phyloP scores from a whole-genome alignment of 2,113 vertebrate genomes.

The Protomyctophum bolini region DNA sequence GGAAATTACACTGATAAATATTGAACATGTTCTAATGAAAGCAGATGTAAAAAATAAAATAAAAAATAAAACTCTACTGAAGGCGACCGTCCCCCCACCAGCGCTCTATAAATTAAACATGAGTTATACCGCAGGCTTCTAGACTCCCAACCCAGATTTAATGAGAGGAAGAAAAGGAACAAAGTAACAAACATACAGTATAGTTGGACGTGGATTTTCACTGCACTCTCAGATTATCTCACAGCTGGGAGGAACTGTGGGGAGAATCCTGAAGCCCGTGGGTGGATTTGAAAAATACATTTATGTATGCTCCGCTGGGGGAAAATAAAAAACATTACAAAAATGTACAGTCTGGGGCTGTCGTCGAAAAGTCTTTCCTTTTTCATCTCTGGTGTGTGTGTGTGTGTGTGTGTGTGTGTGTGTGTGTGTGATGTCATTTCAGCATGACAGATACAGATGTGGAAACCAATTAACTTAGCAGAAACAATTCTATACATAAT shows the following conservation, averaged over 20 bases:
- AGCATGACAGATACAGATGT: no score
- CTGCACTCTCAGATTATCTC: conserved; percentile 49
- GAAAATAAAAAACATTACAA: no score
- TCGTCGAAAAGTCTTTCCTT: no score
- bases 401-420: no score
- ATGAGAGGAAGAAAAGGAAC: conserved; percentile 53
- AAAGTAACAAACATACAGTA: conserved; percentile 66
- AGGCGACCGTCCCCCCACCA: conserved; percentile 50
- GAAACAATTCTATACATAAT: no score
- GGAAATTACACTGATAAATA: conserved; percentile 73
- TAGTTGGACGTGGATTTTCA: conserved; percentile 50
- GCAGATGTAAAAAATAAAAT: conserved; percentile 79
- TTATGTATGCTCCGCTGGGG: no score
- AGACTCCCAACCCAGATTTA: conserved; percentile 67
- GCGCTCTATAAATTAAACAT: conserved; percentile 75
- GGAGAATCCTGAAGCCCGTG: conserved; percentile 24
- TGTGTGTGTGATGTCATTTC: no score
- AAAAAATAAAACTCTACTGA: conserved; percentile 49
- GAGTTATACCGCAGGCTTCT: conserved; percentile 59
- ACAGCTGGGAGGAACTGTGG: conserved; percentile 26
- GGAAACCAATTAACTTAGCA: no score
- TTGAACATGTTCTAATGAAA: conserved; percentile 78
- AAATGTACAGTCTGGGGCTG: no score
- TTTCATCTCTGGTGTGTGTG: no score
- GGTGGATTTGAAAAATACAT: conserved; percentile 35